phyloP scores from a whole-genome alignment of 2,113 vertebrate genomes.

The Tenebrosternarchus preto region DNA sequence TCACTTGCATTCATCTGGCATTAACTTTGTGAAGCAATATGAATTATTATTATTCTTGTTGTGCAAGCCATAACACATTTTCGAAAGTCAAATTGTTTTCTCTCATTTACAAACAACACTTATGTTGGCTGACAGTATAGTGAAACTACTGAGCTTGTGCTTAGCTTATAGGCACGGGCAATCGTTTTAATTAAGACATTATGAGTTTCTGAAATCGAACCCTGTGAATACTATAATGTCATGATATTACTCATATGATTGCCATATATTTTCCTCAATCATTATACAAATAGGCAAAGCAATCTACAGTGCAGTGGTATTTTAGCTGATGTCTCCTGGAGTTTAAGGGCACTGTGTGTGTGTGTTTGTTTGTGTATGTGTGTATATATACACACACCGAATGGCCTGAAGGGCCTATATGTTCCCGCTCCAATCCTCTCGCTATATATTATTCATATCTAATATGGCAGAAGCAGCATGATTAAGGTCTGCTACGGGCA shows the following conservation, averaged over 20 bases:
- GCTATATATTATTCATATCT: slow-evolving; percentile 32
- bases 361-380: background rate
- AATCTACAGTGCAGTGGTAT: background rate
- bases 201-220: too few relatives aligned
- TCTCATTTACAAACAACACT: too few relatives aligned
- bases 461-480: background rate
- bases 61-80: too few relatives aligned
- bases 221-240: background rate
- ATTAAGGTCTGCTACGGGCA: slow-evolving; percentile 3
- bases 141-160: too few relatives aligned
- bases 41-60: too few relatives aligned
- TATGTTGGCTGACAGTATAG: too few relatives aligned
- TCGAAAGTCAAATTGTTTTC: too few relatives aligned
- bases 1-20: too few relatives aligned
- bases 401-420: background rate
- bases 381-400: background rate
- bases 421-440: background rate
- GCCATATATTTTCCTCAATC: background rate
- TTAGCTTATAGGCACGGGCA: too few relatives aligned
- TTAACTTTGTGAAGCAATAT: too few relatives aligned
- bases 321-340: background rate
- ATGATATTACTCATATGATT: background rate
- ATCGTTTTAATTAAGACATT: too few relatives aligned
- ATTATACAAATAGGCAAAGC: background rate
- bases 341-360: background rate